Evolutionary conservation across 2,797 vertebrate species (phyloP).

Genomic region (Girardinus metallicus): DNA sequence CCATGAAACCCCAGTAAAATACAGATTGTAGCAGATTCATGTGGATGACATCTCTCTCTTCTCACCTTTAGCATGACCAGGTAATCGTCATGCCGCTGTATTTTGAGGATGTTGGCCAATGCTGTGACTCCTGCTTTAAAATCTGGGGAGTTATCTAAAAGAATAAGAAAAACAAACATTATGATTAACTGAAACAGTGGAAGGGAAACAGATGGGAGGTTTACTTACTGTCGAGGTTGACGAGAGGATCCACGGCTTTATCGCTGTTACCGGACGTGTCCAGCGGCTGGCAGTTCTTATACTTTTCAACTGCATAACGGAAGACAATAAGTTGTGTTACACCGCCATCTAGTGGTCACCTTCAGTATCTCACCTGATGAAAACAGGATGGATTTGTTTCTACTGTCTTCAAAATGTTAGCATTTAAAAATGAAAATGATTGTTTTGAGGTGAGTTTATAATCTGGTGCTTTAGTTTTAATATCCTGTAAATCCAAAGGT

Average conservation of each 20-base stretch:
- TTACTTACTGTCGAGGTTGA: constrained; percentile 92
- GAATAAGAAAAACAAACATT: neutral
- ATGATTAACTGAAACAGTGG: neutral
- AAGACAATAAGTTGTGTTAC: constrained; percentile 1
- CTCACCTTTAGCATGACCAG: constrained; percentile 97
- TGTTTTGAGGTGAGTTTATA: neutral
- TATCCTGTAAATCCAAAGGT: neutral
- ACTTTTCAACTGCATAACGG: constrained; percentile 89
- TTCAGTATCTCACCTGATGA: neutral
- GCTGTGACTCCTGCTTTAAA: constrained; percentile 97
- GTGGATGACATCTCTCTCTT: constrained; percentile 9
- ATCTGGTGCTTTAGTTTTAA: neutral
- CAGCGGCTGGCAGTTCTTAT: constrained; percentile 87
- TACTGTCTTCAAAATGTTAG: neutral
- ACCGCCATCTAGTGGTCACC: constrained; percentile 63
- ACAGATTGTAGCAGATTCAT: neutral
- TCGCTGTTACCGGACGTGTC: constrained; percentile 78
- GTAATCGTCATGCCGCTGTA: constrained; percentile 95
- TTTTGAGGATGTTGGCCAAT: constrained; percentile 93
- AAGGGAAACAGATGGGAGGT: too few relatives aligned
- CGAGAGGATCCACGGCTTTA: constrained; percentile 87
- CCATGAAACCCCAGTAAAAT: neutral
- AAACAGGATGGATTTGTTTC: neutral
- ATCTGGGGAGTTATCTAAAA: constrained; percentile 90
- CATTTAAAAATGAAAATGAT: neutral